phyloP scores from a whole-genome alignment of 2,888 invertebrate species.

The Limnephilus marmoratus region DNA sequence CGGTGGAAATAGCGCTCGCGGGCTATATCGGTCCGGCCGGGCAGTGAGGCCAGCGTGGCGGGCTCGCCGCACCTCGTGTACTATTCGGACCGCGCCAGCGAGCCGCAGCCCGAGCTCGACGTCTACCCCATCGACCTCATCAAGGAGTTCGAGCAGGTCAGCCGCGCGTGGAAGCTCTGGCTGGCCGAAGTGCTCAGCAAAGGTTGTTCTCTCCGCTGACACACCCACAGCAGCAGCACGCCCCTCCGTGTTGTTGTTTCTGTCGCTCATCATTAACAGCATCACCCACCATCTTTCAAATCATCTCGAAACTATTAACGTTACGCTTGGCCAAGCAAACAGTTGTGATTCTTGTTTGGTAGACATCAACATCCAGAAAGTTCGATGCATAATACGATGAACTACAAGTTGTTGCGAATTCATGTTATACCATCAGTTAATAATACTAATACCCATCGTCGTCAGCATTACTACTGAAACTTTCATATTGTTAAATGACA shows the following conservation, averaged over 20 bases:
- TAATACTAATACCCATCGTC: background rate
- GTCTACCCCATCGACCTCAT: conserved; percentile 90
- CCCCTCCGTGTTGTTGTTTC: conserved; percentile 8
- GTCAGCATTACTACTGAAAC: background rate
- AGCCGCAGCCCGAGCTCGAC: conserved; percentile 77
- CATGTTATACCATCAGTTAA: background rate
- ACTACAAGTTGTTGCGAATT: background rate
- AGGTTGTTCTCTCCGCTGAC: conserved; percentile 72
- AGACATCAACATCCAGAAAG: background rate
- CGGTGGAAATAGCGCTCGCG: conserved; percentile 63
- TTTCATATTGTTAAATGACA: background rate
- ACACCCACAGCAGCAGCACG: background rate
- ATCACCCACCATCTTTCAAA: background rate
- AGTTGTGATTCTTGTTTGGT: background rate
- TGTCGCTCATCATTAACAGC: background rate
- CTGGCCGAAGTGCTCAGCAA: conserved; percentile 83
- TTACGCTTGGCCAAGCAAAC: background rate
- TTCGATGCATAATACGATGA: background rate
- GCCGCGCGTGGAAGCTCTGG: conserved; percentile 86
- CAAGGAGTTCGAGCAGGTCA: conserved; percentile 90
- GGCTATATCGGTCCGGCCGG: conserved; percentile 60
- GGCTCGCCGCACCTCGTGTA: conserved; percentile 86
- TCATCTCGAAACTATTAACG: background rate
- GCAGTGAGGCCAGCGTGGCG: conserved; percentile 66
- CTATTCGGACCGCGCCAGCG: conserved; percentile 87